These are phyloP conservation scores for Tetragnatha montana DNA, from an alignment of 2,888 invertebrate species.

Conservation along the genomic window DNA sequence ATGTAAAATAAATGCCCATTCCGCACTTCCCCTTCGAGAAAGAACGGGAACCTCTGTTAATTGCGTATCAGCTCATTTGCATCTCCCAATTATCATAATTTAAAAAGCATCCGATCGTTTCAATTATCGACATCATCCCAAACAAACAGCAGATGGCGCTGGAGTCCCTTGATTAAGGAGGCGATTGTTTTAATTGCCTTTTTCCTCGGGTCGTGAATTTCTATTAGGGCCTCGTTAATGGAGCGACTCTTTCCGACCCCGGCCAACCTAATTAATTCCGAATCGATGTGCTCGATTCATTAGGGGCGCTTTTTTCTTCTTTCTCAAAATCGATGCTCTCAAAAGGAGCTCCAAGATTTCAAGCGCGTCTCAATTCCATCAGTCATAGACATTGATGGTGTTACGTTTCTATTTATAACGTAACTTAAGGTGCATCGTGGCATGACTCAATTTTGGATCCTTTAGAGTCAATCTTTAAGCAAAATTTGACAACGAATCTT, in stretches of 20 bases:
- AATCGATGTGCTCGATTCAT: too few species aligned
- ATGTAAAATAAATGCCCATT: neutral
- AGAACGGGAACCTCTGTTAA: neutral
- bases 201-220: constrained; percentile 53
- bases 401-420: too few species aligned
- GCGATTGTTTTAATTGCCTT: constrained; percentile 68
- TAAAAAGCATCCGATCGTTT: constrained; percentile 63
- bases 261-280: neutral
- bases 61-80: constrained; percentile 46
- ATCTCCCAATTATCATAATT: constrained; percentile 68
- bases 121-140: constrained; percentile 46
- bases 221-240: constrained; percentile 51
- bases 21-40: neutral
- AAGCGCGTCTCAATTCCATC: too few species aligned
- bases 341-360: too few species aligned
- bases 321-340: too few species aligned
- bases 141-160: constrained; percentile 65
- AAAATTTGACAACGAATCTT: too few species aligned
- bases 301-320: too few species aligned
- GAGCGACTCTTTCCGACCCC: neutral
- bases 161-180: constrained; percentile 4
- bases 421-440: too few species aligned
- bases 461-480: too few species aligned
- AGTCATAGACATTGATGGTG: too few species aligned
- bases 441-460: too few species aligned